Evolutionary conservation across 2,888 invertebrate genomes (phyloP), one percentile per base, ranked within the genome.

Genomic region (Mycalesis mineus): DNA sequence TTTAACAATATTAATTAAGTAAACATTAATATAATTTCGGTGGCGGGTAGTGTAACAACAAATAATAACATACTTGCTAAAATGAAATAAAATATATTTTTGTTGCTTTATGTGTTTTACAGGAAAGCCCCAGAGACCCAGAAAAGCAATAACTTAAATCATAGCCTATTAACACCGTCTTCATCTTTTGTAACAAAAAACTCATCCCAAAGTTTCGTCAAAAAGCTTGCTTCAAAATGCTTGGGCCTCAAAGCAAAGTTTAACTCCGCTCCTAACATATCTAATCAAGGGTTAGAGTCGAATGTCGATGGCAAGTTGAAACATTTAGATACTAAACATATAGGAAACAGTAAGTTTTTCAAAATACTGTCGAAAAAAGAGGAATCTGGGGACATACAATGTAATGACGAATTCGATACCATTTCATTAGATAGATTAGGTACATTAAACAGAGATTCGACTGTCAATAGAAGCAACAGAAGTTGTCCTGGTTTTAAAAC

Each of bases 211-310:
- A 88, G 85, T 82, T 88, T 89, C 75, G 89, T 88, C 59, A 84
- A 87, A 84, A 87, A 86, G 84, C 84, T 90, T 82, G 89, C 90
- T 80, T 87, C 89, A 36, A 90, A 88, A 77, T 88, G 85, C 85
- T 85, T 89, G 77, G 88, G 90, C 76, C 75, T 89, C 22, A 90
- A 85, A 77, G 78, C 88, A 59, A 88, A 86, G 67, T 89, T 90
- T 68, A 87, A 82, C 71, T 90, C 90, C 61, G 88, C 88, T 76
- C 88, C 88, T 84, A 88, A 89, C 70, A 87, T 89, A 71, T 82
- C 84, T 78, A 87, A 87, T 66, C 63, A 73, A 65, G 73, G 74
- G 65, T 69, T 75, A 67, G 83, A 84, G 68, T 68, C 76, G 69
- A 86, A 81, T 69, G 77, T 74, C 70, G 82, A 81, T 73, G 76